Conservation (phyloP, 2,888 invertebrate genomes). For the Laspeyria flexula region DNA sequence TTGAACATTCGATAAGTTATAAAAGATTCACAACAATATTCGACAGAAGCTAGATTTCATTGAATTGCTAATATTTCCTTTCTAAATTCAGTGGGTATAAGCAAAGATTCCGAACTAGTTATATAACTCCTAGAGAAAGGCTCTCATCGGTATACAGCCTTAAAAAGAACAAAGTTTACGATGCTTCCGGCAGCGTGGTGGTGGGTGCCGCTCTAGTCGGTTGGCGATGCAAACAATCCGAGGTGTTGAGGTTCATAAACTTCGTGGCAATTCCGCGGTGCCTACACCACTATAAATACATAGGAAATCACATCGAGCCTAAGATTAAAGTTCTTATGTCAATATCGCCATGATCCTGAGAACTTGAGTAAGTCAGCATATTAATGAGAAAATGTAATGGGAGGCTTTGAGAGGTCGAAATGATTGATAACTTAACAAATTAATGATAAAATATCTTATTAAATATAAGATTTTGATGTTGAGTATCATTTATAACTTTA, state of each 20-base stretch:
- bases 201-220: constrained; percentile 34
- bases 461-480: background rate
- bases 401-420: constrained; percentile 6
- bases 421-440: constrained; percentile 1
- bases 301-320: constrained; percentile 45
- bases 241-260: constrained; percentile 66
- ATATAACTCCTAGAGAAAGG: constrained; percentile 52
- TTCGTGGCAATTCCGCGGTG: constrained; percentile 60
- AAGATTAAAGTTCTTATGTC: constrained; percentile 26
- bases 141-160: constrained; percentile 54
- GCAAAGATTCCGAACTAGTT: constrained; percentile 49
- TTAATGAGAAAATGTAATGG: background rate
- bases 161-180: constrained; percentile 67
- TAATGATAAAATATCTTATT: background rate
- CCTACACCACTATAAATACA: constrained; percentile 51
- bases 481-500: background rate
- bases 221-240: constrained; percentile 65
- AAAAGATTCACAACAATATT: constrained; percentile 16
- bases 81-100: constrained; percentile 11
- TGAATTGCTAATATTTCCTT: constrained; percentile 4
- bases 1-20: constrained; percentile 33
- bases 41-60: constrained; percentile 1
- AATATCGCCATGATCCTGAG: constrained; percentile 9
- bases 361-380: constrained; percentile 1
- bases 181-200: constrained; percentile 55